Evolutionary conservation across 2,797 vertebrate genomes (phyloP).

Genomic region (Eidolon dupreanum): DNA sequence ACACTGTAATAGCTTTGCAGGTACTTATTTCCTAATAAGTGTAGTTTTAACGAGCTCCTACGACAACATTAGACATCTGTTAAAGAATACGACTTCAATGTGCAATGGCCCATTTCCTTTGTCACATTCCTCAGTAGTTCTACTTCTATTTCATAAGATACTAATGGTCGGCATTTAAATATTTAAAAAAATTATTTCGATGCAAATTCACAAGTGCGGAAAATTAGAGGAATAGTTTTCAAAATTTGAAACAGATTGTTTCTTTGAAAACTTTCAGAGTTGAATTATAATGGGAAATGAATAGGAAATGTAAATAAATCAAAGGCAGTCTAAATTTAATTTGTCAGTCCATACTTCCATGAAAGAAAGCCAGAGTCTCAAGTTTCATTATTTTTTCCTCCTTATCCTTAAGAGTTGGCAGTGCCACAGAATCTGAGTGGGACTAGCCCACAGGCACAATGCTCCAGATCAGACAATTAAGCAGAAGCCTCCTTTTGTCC

Average conservation of each 20-base stretch:
- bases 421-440: background rate
- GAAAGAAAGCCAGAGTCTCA: background rate
- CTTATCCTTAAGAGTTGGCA: background rate
- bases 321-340: background rate
- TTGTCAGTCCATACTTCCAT: background rate
- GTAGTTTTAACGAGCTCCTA: background rate
- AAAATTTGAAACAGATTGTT: slow-evolving; percentile 8
- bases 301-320: background rate
- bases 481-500: background rate
- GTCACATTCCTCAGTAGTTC: background rate
- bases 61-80: background rate
- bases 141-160: slow-evolving; percentile 5
- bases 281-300: background rate
- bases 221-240: background rate
- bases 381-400: background rate
- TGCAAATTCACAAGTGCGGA: slow-evolving; percentile 23
- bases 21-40: background rate
- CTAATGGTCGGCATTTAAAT: background rate
- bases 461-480: background rate
- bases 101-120: background rate
- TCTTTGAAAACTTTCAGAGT: background rate
- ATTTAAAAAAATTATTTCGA: background rate
- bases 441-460: background rate
- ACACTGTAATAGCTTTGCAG: background rate
- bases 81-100: background rate